phyloP scores from a whole-genome alignment of 1,140 invertebrate species.

The Drosophila nigrodunni region DNA sequence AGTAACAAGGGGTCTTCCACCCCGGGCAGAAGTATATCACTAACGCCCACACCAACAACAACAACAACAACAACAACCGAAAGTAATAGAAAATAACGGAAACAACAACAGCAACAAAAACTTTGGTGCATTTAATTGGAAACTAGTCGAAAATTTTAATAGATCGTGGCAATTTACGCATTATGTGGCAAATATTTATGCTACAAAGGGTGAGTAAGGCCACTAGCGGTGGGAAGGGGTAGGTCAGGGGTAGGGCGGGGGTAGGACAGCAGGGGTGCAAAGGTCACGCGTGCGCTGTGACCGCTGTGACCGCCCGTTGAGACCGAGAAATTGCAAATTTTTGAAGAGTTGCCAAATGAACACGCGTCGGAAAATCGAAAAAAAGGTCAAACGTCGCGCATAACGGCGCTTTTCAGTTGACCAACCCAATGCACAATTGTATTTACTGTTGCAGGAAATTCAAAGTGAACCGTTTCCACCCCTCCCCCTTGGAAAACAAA shows the following conservation, averaged over 20 bases:
- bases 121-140: conserved; percentile 62
- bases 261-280: neutral
- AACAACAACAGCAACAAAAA: conserved; percentile 28
- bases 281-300: conserved; percentile 17
- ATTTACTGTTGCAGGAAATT: conserved; percentile 15
- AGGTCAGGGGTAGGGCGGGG: neutral
- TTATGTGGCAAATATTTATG: conserved; percentile 42
- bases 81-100: neutral
- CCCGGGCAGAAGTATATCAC: neutral
- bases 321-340: conserved; percentile 45
- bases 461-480: neutral
- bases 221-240: neutral
- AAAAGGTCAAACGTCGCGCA: conserved; percentile 53
- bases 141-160: conserved; percentile 27
- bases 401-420: conserved; percentile 5
- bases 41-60: conserved; percentile 21
- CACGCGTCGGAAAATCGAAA: conserved; percentile 39
- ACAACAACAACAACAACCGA: neutral
- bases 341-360: conserved; percentile 17
- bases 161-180: conserved; percentile 36
- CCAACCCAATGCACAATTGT: neutral
- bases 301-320: neutral
- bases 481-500: conserved; percentile 6
- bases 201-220: conserved; percentile 6
- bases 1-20: conserved; percentile 1